phyloP scores from a whole-genome alignment of 2,888 invertebrate genomes.

The Alsophila aescularia region DNA sequence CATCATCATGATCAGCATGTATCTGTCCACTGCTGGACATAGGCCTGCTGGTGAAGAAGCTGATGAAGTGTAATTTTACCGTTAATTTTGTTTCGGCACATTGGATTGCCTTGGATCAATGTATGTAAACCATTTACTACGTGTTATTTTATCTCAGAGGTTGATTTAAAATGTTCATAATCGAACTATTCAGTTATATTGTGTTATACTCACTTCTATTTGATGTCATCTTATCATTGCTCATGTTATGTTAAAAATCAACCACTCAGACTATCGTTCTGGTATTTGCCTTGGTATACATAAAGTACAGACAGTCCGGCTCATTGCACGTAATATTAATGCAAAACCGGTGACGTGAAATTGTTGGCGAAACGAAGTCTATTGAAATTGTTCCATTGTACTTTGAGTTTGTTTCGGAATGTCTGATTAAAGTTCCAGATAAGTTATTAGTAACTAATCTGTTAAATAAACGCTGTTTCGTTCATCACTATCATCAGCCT shows the following conservation, averaged over 20 bases:
- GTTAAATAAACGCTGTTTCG: too few species aligned
- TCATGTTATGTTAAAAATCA: not conserved
- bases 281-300: slow-evolving; percentile 13
- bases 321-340: not conserved
- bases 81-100: not conserved
- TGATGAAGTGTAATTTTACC: too few species aligned
- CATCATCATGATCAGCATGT: too few species aligned
- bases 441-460: too few species aligned
- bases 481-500: too few species aligned
- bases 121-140: not conserved
- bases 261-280: not conserved
- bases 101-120: not conserved
- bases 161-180: not conserved
- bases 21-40: too few species aligned
- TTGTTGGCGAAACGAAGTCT: too few species aligned
- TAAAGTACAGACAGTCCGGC: not conserved
- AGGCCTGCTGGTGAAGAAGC: too few species aligned
- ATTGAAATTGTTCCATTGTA: too few species aligned
- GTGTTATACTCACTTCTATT: too few species aligned
- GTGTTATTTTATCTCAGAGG: not conserved
- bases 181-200: not conserved
- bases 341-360: not conserved
- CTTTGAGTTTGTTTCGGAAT: too few species aligned
- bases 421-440: too few species aligned
- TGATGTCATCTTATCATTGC: not conserved